Conservation (phyloP, 2,113 vertebrate genomes). For the Cheirogaleus medius region DNA sequence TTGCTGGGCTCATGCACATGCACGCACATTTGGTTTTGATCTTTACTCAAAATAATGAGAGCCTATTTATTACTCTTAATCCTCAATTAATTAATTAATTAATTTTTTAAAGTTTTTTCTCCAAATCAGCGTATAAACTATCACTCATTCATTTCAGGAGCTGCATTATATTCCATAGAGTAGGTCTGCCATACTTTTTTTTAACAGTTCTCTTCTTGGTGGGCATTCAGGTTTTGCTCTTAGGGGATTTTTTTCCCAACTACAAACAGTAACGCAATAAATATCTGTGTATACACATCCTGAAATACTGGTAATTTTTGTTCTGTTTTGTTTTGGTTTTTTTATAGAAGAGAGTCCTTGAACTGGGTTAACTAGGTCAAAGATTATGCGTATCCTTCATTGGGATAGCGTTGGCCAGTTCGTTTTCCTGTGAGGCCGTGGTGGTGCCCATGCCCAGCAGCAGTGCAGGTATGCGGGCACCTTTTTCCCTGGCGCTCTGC, state of each 20-base stretch:
- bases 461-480: not conserved
- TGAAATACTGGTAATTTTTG: no score
- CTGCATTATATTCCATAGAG: accelerated
- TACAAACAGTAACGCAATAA: no score
- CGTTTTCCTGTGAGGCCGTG: not conserved
- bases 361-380: not conserved
- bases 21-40: not conserved
- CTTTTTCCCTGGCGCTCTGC: not conserved
- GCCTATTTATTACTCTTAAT: not conserved
- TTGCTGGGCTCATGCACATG: accelerated
- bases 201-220: not conserved
- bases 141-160: not conserved
- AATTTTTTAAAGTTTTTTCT: no score
- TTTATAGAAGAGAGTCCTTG: not conserved
- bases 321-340: no score
- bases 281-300: not conserved
- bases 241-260: no score
- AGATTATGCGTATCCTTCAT: not conserved
- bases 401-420: not conserved
- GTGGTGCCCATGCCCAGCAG: no score
- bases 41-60: not conserved
- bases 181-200: not conserved
- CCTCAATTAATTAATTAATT: not conserved
- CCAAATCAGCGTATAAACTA: not conserved
- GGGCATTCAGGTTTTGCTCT: not conserved